A percentile compares a stretch with the other conserved stretches of the same genome.
Evolutionary conservation across 2,797 vertebrate genomes (phyloP).

Genomic region (Lepilemur septentrionalis): DNA sequence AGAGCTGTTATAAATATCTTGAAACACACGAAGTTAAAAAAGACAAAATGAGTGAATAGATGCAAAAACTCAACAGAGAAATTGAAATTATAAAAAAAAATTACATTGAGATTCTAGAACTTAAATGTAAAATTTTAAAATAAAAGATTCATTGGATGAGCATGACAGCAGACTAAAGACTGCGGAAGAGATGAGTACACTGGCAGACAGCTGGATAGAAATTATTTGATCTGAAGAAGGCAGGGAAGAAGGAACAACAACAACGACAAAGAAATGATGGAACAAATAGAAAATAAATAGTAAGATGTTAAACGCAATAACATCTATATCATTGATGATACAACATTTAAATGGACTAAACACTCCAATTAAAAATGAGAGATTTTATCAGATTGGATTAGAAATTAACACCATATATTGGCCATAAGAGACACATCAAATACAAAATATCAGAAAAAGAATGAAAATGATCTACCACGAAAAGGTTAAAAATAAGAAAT

Average conservation of each 20-base stretch:
- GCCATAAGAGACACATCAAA: background rate
- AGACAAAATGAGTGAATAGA: background rate
- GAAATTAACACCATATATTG: background rate
- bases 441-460: background rate
- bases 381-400: background rate
- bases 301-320: background rate
- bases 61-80: background rate
- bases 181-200: background rate
- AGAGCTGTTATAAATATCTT: background rate
- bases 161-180: background rate
- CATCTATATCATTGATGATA: background rate
- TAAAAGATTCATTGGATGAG: background rate
- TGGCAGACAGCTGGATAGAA: background rate
- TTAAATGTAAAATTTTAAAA: background rate
- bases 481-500: background rate
- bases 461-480: background rate
- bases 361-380: background rate
- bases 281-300: background rate
- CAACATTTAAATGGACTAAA: background rate
- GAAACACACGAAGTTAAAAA: background rate
- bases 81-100: background rate
- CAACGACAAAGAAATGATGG: background rate
- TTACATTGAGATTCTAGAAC: background rate
- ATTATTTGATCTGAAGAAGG: background rate
- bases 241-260: background rate